A percentile compares a stretch with the other conserved stretches of the same genome.
These are phyloP conservation scores for Lagria hirta DNA, from an alignment of 2,888 invertebrate genomes.

Conservation along the genomic window DNA sequence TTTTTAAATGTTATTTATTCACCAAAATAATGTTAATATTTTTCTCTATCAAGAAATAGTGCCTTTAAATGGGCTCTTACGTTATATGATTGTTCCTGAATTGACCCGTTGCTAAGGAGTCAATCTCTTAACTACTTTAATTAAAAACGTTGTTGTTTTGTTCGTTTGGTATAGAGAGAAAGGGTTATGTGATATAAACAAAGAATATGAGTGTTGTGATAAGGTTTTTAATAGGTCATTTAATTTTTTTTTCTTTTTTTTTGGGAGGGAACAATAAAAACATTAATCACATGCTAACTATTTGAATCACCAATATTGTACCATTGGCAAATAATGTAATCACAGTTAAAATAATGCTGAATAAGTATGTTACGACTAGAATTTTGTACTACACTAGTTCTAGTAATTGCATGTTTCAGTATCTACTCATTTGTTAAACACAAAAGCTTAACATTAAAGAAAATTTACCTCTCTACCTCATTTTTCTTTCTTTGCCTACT, in stretches of 20 bases:
- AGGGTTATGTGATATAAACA: too few species aligned
- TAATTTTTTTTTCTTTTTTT: too few species aligned
- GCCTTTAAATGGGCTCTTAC: slow-evolving; percentile 23
- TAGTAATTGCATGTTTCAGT: slow-evolving; percentile 24
- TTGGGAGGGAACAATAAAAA: too few species aligned
- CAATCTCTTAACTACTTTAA: slow-evolving; percentile 9
- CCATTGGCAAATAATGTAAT: too few species aligned
- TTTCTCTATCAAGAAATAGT: slow-evolving; percentile 21
- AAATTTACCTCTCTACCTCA: slow-evolving; percentile 17
- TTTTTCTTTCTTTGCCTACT: slow-evolving; percentile 11
- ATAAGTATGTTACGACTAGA: too few species aligned
- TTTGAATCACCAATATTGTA: slow-evolving; percentile 11
- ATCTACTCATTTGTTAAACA: slow-evolving; percentile 21
- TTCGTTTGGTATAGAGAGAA: too few species aligned
- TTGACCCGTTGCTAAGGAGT: slow-evolving; percentile 12
- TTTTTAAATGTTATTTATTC: slow-evolving; percentile 12
- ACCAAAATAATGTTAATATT: slow-evolving; percentile 11
- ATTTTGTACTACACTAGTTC: slow-evolving; percentile 21
- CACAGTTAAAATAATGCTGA: too few species aligned
- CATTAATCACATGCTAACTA: slow-evolving; percentile 10
- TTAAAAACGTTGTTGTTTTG: slow-evolving; percentile 7
- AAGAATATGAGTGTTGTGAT: too few species aligned
- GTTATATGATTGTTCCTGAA: slow-evolving; percentile 18
- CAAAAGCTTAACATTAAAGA: slow-evolving; percentile 22
- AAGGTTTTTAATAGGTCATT: too few species aligned